Percentiles rank a stretch among this genome's conserved stretches.
Evolutionary conservation across 2,113 vertebrate species (phyloP).

Genomic region (Cyanocitta stelleri): DNA sequence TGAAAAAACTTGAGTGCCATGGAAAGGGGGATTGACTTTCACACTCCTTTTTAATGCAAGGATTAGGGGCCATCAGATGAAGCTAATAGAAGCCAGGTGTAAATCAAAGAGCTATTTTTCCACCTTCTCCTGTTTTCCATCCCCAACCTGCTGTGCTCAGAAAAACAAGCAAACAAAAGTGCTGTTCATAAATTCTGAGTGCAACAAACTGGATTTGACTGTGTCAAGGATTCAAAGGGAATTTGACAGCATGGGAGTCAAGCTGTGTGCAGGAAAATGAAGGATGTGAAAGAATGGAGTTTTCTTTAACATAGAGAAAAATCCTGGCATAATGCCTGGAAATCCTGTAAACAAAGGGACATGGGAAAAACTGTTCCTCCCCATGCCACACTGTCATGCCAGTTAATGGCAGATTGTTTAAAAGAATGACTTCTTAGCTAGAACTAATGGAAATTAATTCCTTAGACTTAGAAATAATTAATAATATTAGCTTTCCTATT

Average conservation of each 20-base stretch:
- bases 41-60: neutral
- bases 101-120: neutral
- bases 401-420: neutral
- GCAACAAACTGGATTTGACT: neutral
- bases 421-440: neutral
- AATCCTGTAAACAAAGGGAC: neutral
- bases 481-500: neutral
- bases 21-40: neutral
- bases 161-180: neutral
- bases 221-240: neutral
- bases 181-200: neutral
- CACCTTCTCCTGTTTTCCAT: neutral
- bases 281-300: neutral
- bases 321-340: slow-evolving; percentile 12
- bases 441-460: neutral
- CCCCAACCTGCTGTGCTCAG: neutral
- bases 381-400: neutral
- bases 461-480: neutral
- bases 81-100: neutral
- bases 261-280: neutral
- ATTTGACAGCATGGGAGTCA: neutral
- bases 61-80: neutral
- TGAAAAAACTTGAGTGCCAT: neutral
- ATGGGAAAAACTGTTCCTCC: neutral
- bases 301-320: neutral